phyloP scores from a whole-genome alignment of 2,797 vertebrate species.

The Lithobates sylvaticus region DNA sequence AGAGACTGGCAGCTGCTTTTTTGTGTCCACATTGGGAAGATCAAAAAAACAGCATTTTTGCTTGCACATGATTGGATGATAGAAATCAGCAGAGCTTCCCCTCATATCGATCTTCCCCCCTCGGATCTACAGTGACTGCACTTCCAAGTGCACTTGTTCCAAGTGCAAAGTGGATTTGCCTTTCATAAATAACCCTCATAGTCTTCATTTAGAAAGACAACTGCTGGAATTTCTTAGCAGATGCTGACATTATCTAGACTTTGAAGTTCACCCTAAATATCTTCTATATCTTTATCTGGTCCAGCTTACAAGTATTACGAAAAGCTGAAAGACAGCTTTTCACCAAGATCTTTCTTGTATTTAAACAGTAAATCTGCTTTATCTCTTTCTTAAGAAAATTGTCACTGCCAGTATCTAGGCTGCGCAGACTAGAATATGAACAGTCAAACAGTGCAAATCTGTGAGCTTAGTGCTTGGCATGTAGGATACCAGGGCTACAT shows the following conservation, averaged over 20 bases:
- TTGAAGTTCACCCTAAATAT: background rate
- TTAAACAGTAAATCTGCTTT: conserved; percentile 14
- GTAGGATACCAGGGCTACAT: background rate
- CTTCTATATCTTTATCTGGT: background rate
- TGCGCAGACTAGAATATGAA: background rate
- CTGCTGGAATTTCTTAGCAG: background rate
- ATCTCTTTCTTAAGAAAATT: background rate
- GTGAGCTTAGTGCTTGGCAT: background rate
- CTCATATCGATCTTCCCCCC: too few relatives aligned
- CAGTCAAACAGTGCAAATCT: background rate
- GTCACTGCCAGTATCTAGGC: background rate
- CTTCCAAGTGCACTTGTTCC: too few relatives aligned
- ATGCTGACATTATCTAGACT: background rate
- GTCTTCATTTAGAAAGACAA: too few relatives aligned
- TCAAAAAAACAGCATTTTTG: too few relatives aligned
- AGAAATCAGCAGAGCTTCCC: too few relatives aligned
- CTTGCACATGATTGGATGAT: too few relatives aligned
- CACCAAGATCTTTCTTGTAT: conserved; percentile 14
- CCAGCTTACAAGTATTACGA: conserved; percentile 13
- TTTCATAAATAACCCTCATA: too few relatives aligned
- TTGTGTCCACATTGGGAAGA: too few relatives aligned
- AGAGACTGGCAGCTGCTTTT: too few relatives aligned
- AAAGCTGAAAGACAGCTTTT: conserved; percentile 18
- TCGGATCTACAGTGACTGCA: too few relatives aligned
- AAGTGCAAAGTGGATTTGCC: too few relatives aligned